Base-by-base conservation (phyloP, 2,888 invertebrate species). In the Leptothorax acervorum region DNA sequence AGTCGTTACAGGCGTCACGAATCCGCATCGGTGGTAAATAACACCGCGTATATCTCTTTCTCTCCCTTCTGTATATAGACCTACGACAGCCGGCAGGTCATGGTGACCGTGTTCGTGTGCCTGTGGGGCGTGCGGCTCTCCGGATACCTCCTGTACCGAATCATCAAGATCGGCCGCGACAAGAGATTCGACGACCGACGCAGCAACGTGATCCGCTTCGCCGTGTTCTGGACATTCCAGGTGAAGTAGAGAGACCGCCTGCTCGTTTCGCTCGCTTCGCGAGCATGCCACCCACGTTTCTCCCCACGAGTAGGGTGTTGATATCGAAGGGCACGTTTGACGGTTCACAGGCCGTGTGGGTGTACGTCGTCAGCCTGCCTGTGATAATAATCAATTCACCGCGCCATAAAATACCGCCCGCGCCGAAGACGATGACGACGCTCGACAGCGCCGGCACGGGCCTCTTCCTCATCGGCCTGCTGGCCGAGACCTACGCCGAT, bases 161-260 rank as follows among this genome's bases (percentile, higher is more conserved):
- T 98, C 87, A 96, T 98, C 86, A 98, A 98, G 95, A 97, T 98
- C 89, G 98, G 98, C 28, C 96, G 98, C 92, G 98, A 99, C 94
- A 98, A 98, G 90, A 97, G 98, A 92, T 99, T 99, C 93, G 98
- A 98, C 93, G 98, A 98, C 94, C 97, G 97, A 83, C 96, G 97
- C 89, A 97, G 98, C 90, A 98, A 98, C 93, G 97, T 97, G 28
- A 96, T 98, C 76, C 96, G 98, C 90, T 98, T 98, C 94, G 98
- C 98, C n/a, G 97, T 98, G 6, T 99, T 98, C 94, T 99, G 98
- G 97, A 98, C 98, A 0, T 99, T 99, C 95, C 97, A 98, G 96
- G 97, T 97, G 95, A 75, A 35, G 12, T 45, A 31, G 35, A 42
- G 12, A 63, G 63, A 11, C n/a, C n/a, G 39, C 39, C 11, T 39